Evolutionary conservation across 1,140 invertebrate species (phyloP).

Genomic region (Laupala kohalensis): DNA sequence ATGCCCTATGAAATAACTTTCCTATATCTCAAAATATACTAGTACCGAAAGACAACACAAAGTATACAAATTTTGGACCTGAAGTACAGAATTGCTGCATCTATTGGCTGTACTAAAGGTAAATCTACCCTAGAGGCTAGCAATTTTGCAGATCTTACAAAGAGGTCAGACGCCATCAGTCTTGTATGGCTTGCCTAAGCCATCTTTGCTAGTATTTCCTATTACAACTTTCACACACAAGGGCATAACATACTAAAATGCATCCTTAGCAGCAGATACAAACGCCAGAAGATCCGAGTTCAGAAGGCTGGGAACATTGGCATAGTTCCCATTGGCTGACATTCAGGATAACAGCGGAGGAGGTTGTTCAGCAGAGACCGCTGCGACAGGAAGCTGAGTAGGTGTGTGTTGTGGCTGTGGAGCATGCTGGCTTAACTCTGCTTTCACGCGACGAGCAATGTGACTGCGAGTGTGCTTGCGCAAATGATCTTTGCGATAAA

Average conservation of each 20-base stretch:
- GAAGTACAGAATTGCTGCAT: not conserved
- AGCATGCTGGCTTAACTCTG: constrained; percentile 43
- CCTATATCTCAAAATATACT: not conserved
- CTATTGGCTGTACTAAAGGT: not conserved
- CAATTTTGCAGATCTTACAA: not conserved
- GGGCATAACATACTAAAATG: constrained; percentile 16
- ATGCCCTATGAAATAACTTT: not conserved
- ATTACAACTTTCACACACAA: not conserved
- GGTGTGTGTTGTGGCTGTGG: constrained; percentile 10
- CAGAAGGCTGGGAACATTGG: constrained; percentile 14
- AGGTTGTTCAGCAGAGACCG: constrained; percentile 10
- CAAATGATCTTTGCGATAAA: constrained; percentile 44
- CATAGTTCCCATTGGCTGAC: constrained; percentile 15
- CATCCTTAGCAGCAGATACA: constrained; percentile 22
- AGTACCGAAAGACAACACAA: not conserved
- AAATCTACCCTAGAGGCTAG: not conserved
- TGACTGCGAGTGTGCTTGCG: constrained; percentile 43
- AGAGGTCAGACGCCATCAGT: not conserved
- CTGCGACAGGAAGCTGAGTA: constrained; percentile 9
- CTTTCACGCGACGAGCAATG: constrained; percentile 52
- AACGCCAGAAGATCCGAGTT: constrained; percentile 22
- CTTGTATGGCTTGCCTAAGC: not conserved
- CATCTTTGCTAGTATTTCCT: not conserved
- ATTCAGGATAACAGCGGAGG: constrained; percentile 19
- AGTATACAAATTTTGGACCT: not conserved